A percentile compares a stretch with the other conserved stretches of the same genome.
Evolutionary conservation across 2,888 invertebrate genomes (phyloP).

Genomic region (Andrena bucephala): DNA sequence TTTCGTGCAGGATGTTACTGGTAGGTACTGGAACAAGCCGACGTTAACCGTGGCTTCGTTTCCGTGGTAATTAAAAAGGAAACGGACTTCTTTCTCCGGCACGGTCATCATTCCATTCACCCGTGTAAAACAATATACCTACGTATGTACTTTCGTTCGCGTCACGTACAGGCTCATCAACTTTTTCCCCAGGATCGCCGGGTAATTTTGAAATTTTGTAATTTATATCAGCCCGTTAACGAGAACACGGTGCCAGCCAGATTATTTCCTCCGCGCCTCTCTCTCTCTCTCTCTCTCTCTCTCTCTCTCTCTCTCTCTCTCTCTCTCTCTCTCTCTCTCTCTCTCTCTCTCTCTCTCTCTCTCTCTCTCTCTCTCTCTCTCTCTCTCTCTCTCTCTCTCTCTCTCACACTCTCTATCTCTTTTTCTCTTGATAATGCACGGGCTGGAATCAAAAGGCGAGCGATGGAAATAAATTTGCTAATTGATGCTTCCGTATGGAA

Average conservation of each 20-base stretch:
- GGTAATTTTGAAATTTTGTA: constrained; percentile 43
- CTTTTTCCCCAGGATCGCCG: constrained; percentile 32
- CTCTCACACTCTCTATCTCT: neutral
- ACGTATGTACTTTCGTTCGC: constrained; percentile 31
- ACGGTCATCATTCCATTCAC: constrained; percentile 33
- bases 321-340: neutral
- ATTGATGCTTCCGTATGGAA: constrained; percentile 41
- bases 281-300: no score
- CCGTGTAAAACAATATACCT: constrained; percentile 43
- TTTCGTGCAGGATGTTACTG: constrained; percentile 14
- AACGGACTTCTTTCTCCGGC: constrained; percentile 25
- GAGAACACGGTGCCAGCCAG: constrained; percentile 45
- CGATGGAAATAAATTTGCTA: constrained; percentile 46
- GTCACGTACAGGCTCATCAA: constrained; percentile 41
- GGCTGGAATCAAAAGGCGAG: constrained; percentile 16
- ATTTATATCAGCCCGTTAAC: constrained; percentile 53
- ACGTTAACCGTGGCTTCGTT: constrained; percentile 45
- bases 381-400: no score
- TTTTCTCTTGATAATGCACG: constrained; percentile 15
- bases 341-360: neutral
- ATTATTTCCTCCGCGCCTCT: constrained; percentile 19
- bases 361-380: neutral
- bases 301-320: neutral
- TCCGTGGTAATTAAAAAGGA: constrained; percentile 53
- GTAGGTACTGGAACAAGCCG: constrained; percentile 32